These are phyloP conservation scores for Ptychodera flava DNA, from an alignment of 35 echinoderm and acorn worm species.

Conservation along the genomic window DNA sequence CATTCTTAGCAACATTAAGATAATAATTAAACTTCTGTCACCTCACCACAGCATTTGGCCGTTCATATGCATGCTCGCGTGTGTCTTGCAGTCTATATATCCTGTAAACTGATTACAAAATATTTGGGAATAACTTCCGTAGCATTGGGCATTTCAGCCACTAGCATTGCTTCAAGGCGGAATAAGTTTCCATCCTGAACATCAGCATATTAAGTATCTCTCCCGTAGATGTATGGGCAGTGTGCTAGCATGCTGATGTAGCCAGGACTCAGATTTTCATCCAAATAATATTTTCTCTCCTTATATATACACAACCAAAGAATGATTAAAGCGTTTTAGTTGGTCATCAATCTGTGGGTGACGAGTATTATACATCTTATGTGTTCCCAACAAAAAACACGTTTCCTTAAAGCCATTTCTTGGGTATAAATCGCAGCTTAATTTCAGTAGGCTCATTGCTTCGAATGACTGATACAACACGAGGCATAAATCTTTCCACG, in stretches of 20 bases:
- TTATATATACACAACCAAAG: too few relatives aligned
- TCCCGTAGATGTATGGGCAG: conserved; percentile 20
- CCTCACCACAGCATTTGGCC: background rate
- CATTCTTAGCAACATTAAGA: background rate
- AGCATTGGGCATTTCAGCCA: conserved; percentile 21
- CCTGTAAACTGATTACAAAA: background rate
- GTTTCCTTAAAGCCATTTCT: too few relatives aligned
- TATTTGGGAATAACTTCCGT: conserved; percentile 39
- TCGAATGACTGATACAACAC: too few relatives aligned
- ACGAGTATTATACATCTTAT: conserved; percentile 53
- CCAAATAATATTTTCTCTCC: too few relatives aligned
- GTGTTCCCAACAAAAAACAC: conserved; percentile 52
- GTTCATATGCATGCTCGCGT: background rate
- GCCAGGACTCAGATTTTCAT: too few relatives aligned
- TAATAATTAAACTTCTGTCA: conserved; percentile 25
- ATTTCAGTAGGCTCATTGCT: too few relatives aligned
- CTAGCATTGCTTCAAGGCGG: too few relatives aligned
- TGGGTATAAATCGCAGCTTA: too few relatives aligned
- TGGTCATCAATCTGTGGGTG: conserved; percentile 49
- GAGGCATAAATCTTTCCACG: too few relatives aligned
- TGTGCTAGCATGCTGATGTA: too few relatives aligned
- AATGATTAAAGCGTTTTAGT: conserved; percentile 58
- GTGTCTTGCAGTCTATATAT: background rate
- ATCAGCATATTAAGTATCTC: conserved; percentile 40
- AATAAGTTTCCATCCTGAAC: conserved; percentile 24